Base-by-base conservation (phyloP, 2,888 invertebrate genomes). In the Listrodromus nycthemerus region DNA sequence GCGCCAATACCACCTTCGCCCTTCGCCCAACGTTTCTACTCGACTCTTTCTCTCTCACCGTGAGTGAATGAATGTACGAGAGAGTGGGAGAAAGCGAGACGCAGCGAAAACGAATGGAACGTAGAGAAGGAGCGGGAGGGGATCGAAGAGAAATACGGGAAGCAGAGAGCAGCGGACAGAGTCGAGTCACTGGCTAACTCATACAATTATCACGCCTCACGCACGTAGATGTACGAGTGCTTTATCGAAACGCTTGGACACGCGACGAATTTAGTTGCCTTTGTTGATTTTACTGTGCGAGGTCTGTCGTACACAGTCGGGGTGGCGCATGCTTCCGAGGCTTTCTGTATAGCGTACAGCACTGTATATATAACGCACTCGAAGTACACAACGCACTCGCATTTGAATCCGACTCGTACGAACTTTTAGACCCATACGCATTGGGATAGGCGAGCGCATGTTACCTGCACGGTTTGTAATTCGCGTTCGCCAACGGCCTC, bases 131-230 rank as follows among this genome's bases (percentile, higher is more conserved):
- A 3, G 50, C 2, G 50, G 19, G 50, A 6, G 10, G 50, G 55
- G 55, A 21, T 21, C 7, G 19, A 37, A 24, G 73, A 73, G 73
- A 73, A 73, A 61, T 41, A 70, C 78, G 61, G 61, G 78, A 70
- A 37, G 45, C 70, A 58, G 37, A 65, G 21, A 48, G 67, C 55
- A 21, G 21, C 61, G 30, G 65, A 73, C 48, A 33, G 80, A 74
- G 27, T 73, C 74, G 65, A 75, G 74, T 65, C 65, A 65, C 63
- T 75, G 74, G 63, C 50, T 50, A 21, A 65, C 74, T 50, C 74
- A 50, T 50, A 65, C 63, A 52, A 75, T 75, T 50, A 75, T 75
- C 63, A 41, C 74, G 65, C 63, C 63, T 63, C 48, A n/a, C 24
- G 48, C 33, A 74, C 55, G 4, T 3, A 30, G 30, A n/a, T 1